Evolutionary conservation across 2,797 vertebrate species (phyloP).

Genomic region (Gila robusta): DNA sequence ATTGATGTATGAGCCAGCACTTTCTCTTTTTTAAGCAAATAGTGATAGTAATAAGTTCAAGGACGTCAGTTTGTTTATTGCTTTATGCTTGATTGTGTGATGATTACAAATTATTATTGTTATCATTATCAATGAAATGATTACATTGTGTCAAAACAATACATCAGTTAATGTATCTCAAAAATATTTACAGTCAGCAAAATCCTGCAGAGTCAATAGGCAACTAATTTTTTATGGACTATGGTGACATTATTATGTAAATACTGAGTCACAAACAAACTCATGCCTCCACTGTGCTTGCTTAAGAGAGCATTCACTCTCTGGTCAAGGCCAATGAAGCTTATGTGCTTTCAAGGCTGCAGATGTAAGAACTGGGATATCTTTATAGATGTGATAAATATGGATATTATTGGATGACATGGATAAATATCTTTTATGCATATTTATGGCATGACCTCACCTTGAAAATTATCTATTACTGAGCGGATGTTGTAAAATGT

Average conservation of each 20-base stretch:
- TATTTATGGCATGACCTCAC: conserved; percentile 55
- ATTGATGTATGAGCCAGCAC: not conserved
- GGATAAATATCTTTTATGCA: conserved; percentile 9
- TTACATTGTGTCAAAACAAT: conserved; percentile 3
- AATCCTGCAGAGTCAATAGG: not conserved
- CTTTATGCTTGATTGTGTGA: not conserved
- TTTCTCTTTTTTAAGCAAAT: not conserved
- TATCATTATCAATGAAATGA: not conserved
- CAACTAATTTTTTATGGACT: not conserved
- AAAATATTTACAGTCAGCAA: not conserved
- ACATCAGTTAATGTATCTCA: not conserved
- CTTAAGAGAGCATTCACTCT: conserved; percentile 15
- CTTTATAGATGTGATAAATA: conserved; percentile 37
- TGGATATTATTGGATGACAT: not conserved
- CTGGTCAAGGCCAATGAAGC: conserved; percentile 33
- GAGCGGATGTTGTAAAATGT: conserved; percentile 26
- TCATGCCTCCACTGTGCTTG: not conserved
- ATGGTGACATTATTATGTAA: conserved; percentile 11
- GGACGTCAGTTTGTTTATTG: not conserved
- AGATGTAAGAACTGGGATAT: conserved; percentile 6
- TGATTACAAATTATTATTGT: not conserved
- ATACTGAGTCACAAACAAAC: conserved; percentile 6
- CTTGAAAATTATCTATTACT: conserved; percentile 50
- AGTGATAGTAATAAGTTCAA: not conserved
- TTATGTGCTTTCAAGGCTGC: conserved; percentile 40